Evolutionary conservation across 1,140 invertebrate genomes (phyloP), one percentile per base, ranked within the genome.

Genomic region (Drosophila gunungcola): DNA sequence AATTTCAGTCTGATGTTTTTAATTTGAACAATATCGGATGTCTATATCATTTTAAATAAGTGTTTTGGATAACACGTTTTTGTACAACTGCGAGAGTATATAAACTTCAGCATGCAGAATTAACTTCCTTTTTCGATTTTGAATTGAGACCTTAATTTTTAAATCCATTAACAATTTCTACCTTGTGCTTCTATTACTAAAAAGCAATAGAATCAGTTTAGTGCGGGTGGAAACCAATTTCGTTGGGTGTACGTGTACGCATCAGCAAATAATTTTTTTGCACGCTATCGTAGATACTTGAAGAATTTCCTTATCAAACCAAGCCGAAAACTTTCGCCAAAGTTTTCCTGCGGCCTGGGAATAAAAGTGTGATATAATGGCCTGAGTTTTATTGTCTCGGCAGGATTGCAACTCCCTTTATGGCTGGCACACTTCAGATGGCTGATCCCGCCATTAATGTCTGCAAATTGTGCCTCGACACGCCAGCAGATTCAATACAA

Each of bases 271-370:
- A 21, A 62, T 80, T 38, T 70, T 77, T 80, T 80, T 80, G 65
- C 55, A 42, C 27, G 42, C 29, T 52, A 29, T 69, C 41, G 32
- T 11, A 60, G 73, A 80, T 62, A 74, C 64, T 85, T 78, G 73
- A n/a, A 64, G 74, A 74, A 70, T 81, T 80, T 81, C 63, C 69
- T 86, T 86, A 85, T 85, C 81, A 78, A 72, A 52, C 21, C 38
- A 64, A 57, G 65, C 49, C 74, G 34, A 62, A 46, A 85, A 86
- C 55, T 85, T 85, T 75, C 53, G 51, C 38, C 73, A 45, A 78
- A 82, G 49, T 81, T 85, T 49, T 38, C 21, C 3, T 52, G 27
- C 21, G 39, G 32, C 64, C 29, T n/a, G 16, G 36, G 21, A 11
- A 42, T 49, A 51, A 69, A 39, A 25, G 68, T 72, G 45, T 72